phyloP scores from a whole-genome alignment of 2,113 vertebrate genomes.

The Pelecanus crispus region DNA sequence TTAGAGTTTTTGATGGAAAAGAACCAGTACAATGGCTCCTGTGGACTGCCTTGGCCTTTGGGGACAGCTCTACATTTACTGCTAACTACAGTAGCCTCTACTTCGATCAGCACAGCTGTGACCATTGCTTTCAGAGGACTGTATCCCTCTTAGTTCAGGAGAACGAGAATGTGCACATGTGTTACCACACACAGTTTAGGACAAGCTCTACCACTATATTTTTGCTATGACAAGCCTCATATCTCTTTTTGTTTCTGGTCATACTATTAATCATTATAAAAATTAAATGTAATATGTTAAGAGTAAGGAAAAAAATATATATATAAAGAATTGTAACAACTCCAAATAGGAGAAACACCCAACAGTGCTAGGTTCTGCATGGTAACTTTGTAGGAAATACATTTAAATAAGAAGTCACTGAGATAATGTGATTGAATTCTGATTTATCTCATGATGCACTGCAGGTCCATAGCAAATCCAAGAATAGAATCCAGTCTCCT shows the following conservation, averaged over 20 bases:
- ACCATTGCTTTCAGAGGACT: neutral
- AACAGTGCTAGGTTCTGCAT: neutral
- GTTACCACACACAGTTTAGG: neutral
- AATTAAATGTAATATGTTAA: neutral
- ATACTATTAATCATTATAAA: neutral
- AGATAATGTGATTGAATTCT: neutral
- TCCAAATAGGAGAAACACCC: neutral
- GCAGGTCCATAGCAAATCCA: neutral
- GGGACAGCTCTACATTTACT: neutral
- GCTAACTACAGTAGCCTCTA: neutral
- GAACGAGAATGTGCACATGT: neutral
- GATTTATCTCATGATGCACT: neutral
- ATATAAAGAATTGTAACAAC: neutral
- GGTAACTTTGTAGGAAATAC: neutral
- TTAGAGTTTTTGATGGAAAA: neutral
- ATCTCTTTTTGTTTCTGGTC: neutral
- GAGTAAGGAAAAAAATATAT: neutral
- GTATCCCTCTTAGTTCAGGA: neutral
- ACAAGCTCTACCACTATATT: neutral
- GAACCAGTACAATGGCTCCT: neutral
- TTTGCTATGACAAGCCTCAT: neutral
- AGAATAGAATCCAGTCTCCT: neutral
- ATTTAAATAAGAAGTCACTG: neutral
- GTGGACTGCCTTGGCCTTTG: neutral
- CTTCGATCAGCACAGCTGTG: neutral